These are phyloP conservation scores for Pollenia amentaria DNA, from an alignment of 2,888 invertebrate species.

Conservation along the genomic window DNA sequence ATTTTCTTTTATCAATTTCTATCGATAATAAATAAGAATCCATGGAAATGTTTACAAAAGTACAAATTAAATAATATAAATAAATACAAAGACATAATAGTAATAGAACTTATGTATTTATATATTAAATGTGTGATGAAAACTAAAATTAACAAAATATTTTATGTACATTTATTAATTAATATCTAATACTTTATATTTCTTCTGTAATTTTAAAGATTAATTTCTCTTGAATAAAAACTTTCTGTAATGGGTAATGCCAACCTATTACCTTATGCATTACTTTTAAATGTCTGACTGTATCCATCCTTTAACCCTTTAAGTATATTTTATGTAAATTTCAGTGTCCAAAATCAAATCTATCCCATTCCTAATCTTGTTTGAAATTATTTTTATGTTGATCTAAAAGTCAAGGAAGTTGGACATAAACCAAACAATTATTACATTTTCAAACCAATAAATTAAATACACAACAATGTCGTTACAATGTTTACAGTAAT, in stretches of 20 bases:
- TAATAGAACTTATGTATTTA: not conserved
- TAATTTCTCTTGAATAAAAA: no score
- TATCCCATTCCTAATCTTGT: no score
- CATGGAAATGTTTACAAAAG: slow-evolving; percentile 28
- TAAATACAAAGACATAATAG: not conserved
- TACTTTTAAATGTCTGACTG: no score
- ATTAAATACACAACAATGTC: slow-evolving; percentile 18
- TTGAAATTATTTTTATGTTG: not conserved
- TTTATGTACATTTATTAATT: no score
- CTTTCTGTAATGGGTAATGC: no score
- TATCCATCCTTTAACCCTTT: no score
- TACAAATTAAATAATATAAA: slow-evolving; percentile 14
- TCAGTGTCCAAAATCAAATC: no score
- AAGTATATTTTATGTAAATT: no score
- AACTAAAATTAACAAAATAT: no score
- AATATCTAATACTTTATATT: no score
- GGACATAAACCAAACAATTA: not conserved
- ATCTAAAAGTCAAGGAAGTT: not conserved
- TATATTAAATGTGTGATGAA: not conserved
- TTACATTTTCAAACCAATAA: not conserved
- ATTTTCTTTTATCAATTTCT: slow-evolving; percentile 11
- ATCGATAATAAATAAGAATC: not conserved
- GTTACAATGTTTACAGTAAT: slow-evolving; percentile 33
- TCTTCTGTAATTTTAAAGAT: no score
- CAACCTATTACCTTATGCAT: no score